Conservation (phyloP, 2,797 vertebrate genomes). For the Pogonophryne albipinna region DNA sequence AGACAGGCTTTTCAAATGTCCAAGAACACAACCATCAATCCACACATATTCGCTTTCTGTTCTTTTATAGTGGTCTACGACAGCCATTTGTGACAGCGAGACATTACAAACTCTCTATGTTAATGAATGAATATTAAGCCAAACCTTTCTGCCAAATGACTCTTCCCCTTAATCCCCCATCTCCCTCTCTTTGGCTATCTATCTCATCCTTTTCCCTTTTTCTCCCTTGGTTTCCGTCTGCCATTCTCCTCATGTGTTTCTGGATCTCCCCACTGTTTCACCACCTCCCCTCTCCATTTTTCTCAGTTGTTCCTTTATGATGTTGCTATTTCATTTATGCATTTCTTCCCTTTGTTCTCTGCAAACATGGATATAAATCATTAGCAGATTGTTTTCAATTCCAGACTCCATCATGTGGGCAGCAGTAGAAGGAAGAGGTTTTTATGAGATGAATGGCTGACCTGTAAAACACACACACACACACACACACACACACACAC, state of each 20-base stretch:
- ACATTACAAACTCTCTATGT: slow-evolving; percentile 27
- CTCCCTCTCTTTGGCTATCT: slow-evolving; percentile 16
- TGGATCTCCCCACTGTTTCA: slow-evolving; percentile 32
- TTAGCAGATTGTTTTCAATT: slow-evolving; percentile 63
- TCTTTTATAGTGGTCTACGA: slow-evolving; percentile 9
- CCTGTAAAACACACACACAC: slow-evolving; percentile 43
- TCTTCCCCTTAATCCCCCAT: slow-evolving; percentile 12
- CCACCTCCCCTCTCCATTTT: slow-evolving; percentile 4
- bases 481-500: no score
- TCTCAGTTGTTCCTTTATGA: slow-evolving; percentile 21
- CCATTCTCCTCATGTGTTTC: slow-evolving; percentile 16
- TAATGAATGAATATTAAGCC: slow-evolving; percentile 46
- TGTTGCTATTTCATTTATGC: slow-evolving; percentile 22
- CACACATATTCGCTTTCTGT: not conserved
- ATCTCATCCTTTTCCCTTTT: not conserved
- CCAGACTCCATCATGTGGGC: slow-evolving; percentile 58
- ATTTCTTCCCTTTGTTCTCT: slow-evolving; percentile 9
- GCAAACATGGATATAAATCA: slow-evolving; percentile 62
- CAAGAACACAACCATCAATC: slow-evolving; percentile 17
- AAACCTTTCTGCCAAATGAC: slow-evolving; percentile 40
- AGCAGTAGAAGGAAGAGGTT: slow-evolving; percentile 44
- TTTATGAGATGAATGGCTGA: slow-evolving; percentile 55
- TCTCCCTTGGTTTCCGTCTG: not conserved
- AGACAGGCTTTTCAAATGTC: slow-evolving; percentile 33
- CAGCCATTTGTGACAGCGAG: slow-evolving; percentile 30